A percentile compares a stretch with the other conserved stretches of the same genome.
These are phyloP conservation scores for Eilema depressum DNA, from an alignment of 2,888 invertebrate genomes.

Conservation along the genomic window DNA sequence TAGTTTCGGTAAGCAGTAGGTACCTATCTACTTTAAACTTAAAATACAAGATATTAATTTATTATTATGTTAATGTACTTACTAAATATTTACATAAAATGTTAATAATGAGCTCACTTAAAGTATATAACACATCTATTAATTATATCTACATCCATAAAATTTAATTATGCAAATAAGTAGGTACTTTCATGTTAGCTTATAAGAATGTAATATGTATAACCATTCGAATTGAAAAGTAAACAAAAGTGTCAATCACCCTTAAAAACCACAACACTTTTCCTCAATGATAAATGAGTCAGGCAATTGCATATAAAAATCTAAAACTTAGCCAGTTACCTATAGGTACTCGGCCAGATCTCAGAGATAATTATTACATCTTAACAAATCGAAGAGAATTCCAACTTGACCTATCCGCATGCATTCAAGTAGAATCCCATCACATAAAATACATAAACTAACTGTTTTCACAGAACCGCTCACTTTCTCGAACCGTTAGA, in stretches of 20 bases:
- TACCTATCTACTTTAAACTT: no score
- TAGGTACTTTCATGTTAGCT: background rate
- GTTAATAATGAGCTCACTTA: no score
- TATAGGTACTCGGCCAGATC: background rate
- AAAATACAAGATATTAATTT: no score
- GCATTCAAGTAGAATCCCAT: slow-evolving; percentile 45
- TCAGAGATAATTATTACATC: background rate
- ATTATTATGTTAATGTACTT: no score
- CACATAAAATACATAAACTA: slow-evolving; percentile 42
- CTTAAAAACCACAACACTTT: background rate
- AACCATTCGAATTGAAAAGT: background rate
- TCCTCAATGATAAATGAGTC: slow-evolving; percentile 2
- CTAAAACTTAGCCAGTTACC: background rate
- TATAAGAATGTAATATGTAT: background rate
- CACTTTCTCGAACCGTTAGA: slow-evolving; percentile 58
- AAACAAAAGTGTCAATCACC: slow-evolving; percentile 2
- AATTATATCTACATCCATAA: background rate
- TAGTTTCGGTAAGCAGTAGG: no score
- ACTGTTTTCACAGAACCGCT: slow-evolving; percentile 60
- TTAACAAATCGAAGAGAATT: background rate
- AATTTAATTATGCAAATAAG: background rate
- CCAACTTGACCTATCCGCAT: slow-evolving; percentile 24
- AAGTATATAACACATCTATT: no score
- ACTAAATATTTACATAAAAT: background rate
- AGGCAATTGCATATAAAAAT: background rate